Percentiles rank a stretch among this genome's conserved stretches.
These are phyloP conservation scores for Austrofundulus limnaeus DNA, from an alignment of 2,113 vertebrate species.

Conservation along the genomic window DNA sequence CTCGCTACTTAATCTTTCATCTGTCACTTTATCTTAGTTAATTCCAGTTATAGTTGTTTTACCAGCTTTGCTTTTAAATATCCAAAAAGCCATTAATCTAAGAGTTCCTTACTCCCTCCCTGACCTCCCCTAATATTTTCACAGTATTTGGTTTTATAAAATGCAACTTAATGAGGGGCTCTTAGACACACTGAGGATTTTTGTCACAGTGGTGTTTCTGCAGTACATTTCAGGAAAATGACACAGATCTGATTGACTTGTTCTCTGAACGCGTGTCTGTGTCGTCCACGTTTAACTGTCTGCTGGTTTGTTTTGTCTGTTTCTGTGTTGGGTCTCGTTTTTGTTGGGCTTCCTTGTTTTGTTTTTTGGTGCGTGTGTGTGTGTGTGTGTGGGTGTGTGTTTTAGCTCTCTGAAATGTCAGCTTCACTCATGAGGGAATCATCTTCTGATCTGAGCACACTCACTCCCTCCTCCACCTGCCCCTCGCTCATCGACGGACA, in stretches of 20 bases:
- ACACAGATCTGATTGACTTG: conserved; percentile 46
- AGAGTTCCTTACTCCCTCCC: conserved; percentile 7
- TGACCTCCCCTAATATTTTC: conserved; percentile 33
- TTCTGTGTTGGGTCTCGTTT: conserved; percentile 40
- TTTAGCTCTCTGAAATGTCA: conserved; percentile 95
- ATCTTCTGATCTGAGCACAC: conserved; percentile 84
- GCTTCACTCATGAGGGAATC: conserved; percentile 89
- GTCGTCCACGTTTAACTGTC: conserved; percentile 62
- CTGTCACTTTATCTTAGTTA: not conserved
- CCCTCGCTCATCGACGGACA: conserved; percentile 93
- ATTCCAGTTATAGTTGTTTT: no score
- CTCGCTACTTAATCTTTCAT: conserved; percentile 5
- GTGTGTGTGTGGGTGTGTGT: conserved; percentile 43
- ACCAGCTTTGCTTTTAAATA: no score
- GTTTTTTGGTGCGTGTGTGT: conserved; percentile 36
- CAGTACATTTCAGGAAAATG: conserved; percentile 19
- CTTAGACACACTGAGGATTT: conserved; percentile 47
- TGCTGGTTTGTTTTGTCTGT: conserved; percentile 57
- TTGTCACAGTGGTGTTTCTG: conserved; percentile 16
- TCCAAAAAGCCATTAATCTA: not conserved
- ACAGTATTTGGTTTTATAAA: conserved; percentile 52
- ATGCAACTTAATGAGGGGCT: conserved; percentile 64
- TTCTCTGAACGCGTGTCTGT: conserved; percentile 69
- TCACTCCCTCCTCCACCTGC: conserved; percentile 96
- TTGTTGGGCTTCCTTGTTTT: conserved; percentile 34